Evolutionary conservation across 2,113 vertebrate species (phyloP), one percentile per base, ranked within the genome.

Genomic region (Pleuronectes platessa): DNA sequence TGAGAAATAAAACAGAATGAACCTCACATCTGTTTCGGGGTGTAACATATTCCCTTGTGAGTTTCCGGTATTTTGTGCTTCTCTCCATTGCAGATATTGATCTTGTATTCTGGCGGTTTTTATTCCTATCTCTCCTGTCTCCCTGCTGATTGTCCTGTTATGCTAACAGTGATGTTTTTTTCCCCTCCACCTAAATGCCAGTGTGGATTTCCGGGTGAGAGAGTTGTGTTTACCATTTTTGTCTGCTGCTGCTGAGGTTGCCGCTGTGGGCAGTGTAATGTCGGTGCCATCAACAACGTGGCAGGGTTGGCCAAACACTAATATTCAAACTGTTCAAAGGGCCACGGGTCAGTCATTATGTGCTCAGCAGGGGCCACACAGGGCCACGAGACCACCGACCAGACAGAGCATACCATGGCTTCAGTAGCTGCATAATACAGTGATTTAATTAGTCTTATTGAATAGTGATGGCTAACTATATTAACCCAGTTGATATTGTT

Each of bases 1-100:
- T 60, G 55, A 71, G 62, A 86, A 82, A 47, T 65, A 23, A 68
- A 73, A 54, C 61, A 49, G 11, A 53, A 3, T 65, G 69, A 79
- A 42, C 66, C 56, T 63, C 83, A 73, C 91, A 90, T 90, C 89
- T 91, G 89, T 90, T 88, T 86, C 54, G 56, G 87, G 72, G 88
- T 86, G 90, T 82, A 81, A 76, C 89, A 4, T 49, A 24, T 79
- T 86, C 73, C 69, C 74, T 20, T 61, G 53, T 37, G 75, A 74
- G n/a, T 67, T 83, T 82, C 75, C 74, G 56, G 59, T 74, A 54
- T 79, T 79, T 59, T 74, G 27, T 69, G n/a, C 73, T 77, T 79
- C 61, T 87, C 76, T 86, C 85, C 84, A 82, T 71, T 66, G 62
- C 77, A 84, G 83, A 87, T 92, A 90, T 88, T 64, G 76, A 92